Base-by-base conservation (phyloP, 2,888 invertebrate genomes). In the Eristalis intricaria region DNA sequence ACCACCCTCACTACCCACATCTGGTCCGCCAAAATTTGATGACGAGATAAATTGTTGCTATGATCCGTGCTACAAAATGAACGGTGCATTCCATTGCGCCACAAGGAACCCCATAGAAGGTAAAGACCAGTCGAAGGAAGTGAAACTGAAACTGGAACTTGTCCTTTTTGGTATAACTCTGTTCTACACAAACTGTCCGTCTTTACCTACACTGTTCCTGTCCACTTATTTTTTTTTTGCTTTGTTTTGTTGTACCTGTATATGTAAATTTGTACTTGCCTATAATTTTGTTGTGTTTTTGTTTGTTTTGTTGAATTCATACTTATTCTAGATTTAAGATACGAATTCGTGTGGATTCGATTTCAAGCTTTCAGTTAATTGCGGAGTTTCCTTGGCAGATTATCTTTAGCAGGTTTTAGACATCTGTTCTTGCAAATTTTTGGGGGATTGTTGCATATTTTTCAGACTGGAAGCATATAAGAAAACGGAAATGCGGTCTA, bases 51-150 rank as follows among this genome's bases (percentile, higher is more conserved):
- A 86, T 78, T 66, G 61, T 83, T 68, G 64, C 75, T 88, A 83
- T 61, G 83, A 88, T 83, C 86, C 82, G 76, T 86, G 85, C 73
- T 87, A 87, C 71, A 79, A 87, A 79, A 8, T 84, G 69, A 80
- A 43, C 73, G 87, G 87, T 80, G 79, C 87, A 69, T 87, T 84
- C 60, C 70, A 63, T 43, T 75, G 71, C 26, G 65, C 75, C 32
- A 4, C 80, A n/a, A 87, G 87, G 84, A 87, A 65, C 73, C 76
- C 84, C 11, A 84, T 84, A 71, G 84, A 87, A 87, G 87, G 87
- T 87, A 87, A 87, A 87, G 26, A 71, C 63, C 32, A 79, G 58
- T 61, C 70, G 35, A 50, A 70, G 58, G 74, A 70, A 73, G 35
- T 64, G 60, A 74, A 61, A 38, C 32, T 63, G 13, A 38, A 69